These are phyloP conservation scores for Strigamia maritima DNA, from an alignment of 2,888 invertebrate species.

Conservation along the genomic window DNA sequence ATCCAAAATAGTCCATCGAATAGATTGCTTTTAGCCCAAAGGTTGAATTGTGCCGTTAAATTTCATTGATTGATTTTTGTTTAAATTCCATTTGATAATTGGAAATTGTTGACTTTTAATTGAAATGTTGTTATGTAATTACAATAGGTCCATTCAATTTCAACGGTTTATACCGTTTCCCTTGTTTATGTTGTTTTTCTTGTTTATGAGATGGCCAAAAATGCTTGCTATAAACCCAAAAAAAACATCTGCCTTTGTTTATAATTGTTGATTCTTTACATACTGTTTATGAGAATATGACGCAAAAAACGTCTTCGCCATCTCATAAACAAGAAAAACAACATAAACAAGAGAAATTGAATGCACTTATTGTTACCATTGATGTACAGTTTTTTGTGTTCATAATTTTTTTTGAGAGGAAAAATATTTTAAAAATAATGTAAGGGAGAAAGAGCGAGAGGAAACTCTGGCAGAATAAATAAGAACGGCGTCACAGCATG, in stretches of 20 bases:
- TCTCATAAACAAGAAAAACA: no score
- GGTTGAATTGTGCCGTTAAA: background rate
- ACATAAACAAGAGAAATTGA: no score
- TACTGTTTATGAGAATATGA: no score
- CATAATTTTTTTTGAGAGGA: background rate
- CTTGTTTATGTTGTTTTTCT: no score
- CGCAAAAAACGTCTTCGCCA: no score
- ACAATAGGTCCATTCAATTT: no score
- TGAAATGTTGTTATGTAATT: background rate
- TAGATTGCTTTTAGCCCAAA: background rate
- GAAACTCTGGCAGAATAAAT: slow-evolving; percentile 3
- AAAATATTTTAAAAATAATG: background rate
- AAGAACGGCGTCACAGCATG: background rate
- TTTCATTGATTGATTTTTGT: background rate
- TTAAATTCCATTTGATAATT: background rate
- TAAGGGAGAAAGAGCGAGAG: background rate
- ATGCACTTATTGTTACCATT: background rate
- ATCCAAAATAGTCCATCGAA: background rate
- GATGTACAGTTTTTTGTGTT: background rate
- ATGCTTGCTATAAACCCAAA: no score
- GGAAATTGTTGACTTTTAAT: slow-evolving; percentile 2
- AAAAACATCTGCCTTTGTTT: no score
- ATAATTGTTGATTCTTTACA: no score
- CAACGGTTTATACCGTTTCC: no score
- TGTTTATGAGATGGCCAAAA: no score